These are phyloP conservation scores for Drosophila kanekoi DNA, from an alignment of 2,888 invertebrate species.

Conservation along the genomic window DNA sequence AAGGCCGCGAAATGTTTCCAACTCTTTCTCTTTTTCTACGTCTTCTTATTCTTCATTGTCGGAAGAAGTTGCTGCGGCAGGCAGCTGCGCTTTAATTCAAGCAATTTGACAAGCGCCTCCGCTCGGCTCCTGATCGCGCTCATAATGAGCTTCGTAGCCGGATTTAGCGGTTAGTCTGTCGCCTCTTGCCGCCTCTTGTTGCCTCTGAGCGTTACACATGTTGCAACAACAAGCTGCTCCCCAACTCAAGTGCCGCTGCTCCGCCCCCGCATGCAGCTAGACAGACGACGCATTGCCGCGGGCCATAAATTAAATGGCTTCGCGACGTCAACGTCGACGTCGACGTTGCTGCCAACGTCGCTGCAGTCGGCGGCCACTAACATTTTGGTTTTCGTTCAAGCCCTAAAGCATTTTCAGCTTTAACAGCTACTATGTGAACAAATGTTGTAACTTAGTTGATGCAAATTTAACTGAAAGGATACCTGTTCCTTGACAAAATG, in stretches of 20 bases:
- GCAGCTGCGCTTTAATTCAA: constrained; percentile 61
- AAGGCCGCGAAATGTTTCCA: constrained; percentile 69
- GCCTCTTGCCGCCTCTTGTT: constrained; percentile 10
- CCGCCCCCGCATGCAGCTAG: constrained; percentile 19
- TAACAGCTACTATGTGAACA: constrained; percentile 5
- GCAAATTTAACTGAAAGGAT: neutral
- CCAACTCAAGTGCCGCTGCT: constrained; percentile 11
- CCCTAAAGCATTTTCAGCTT: neutral
- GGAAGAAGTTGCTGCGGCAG: constrained; percentile 1
- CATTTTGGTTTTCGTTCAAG: constrained; percentile 39
- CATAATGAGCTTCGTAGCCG: constrained; percentile 59
- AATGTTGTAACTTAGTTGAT: constrained; percentile 2
- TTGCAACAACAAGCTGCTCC: constrained; percentile 29
- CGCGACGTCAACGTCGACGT: constrained; percentile 16
- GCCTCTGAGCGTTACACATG: constrained; percentile 55
- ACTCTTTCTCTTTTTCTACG: constrained; percentile 12
- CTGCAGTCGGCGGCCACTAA: constrained; percentile 10
- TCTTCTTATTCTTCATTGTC: neutral
- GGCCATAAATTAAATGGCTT: constrained; percentile 68
- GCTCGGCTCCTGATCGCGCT: constrained; percentile 46
- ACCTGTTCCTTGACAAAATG: too few species aligned
- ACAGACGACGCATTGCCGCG: constrained; percentile 58
- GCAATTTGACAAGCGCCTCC: constrained; percentile 68
- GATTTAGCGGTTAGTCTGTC: constrained; percentile 24
- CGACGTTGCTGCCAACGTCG: neutral